Base-by-base conservation (phyloP, 1,140 invertebrate species). In the Acromyrmex charruanus region DNA sequence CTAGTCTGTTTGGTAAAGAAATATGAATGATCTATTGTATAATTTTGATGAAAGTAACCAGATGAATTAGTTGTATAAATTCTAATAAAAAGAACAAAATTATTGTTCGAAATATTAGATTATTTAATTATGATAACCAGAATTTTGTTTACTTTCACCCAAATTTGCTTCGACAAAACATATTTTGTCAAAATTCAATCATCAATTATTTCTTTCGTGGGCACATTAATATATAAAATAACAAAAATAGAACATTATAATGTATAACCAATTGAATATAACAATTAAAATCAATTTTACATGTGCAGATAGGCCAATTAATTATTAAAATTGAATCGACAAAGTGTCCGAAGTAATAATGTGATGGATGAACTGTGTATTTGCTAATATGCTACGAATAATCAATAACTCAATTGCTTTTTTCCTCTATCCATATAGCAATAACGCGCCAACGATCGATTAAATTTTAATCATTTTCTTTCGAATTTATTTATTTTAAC, bases 361-460 rank as follows among this genome's bases (percentile, higher is more conserved):
- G 18, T 25, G 9, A 39, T 59, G 55, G 9, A 77, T 18, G 2
- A 39, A 21, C 14, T 44, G 18, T 44, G 21, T 51, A 71, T 16
- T 1, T 2, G 1, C n/a, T 21, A 28, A 51, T 28, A 7, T 18
- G 0, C 68, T 18, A 16, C 51, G 39, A 77, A 61, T 77, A 77
- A 77, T 61, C 31, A 44, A 77, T 39, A 39, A 55, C n/a, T 75
- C 12, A 58, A 59, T 59, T 39, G n/a, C 31, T 58, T 35, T n/a
- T 21, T 75, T 10, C 39, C 4, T 31, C 35, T 4, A 35, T 59
- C 35, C 3, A 35, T 39, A 25, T 59, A 39, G 14, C 3, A 25
- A 4, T 77, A 3, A 68, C 25, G 25, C 25, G 12, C 3, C 16
- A 12, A 39, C 12, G 14, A 21, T 58, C 28, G n/a, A 35, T 58